Percentiles rank a stretch among this genome's conserved stretches.
These are phyloP conservation scores for Myxocyprinus asiaticus DNA, from an alignment of 2,113 vertebrate genomes.

Conservation along the genomic window DNA sequence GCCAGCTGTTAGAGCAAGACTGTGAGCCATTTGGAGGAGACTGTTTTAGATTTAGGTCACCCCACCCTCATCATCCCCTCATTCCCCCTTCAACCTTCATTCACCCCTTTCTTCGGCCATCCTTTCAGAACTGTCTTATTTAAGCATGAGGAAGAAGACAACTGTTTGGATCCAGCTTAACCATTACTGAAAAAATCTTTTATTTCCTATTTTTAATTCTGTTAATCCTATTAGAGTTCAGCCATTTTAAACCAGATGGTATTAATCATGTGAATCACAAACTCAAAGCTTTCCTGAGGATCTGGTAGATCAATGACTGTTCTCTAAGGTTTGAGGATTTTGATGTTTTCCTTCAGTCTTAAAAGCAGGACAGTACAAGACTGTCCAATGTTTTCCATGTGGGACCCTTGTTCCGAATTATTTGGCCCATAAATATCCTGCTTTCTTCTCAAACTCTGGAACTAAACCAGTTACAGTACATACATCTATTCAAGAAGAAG, in stretches of 20 bases:
- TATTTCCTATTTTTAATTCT: constrained; percentile 1
- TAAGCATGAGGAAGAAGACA: neutral
- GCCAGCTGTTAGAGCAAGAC: constrained; percentile 31
- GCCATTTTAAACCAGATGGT: constrained; percentile 6
- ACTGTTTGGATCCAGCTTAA: constrained; percentile 51
- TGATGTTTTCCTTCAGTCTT: neutral
- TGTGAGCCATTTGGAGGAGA: constrained; percentile 38
- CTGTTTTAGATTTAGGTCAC: constrained; percentile 59
- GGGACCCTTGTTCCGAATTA: constrained; percentile 5
- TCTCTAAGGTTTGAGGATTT: neutral
- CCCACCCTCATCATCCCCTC: constrained; percentile 29
- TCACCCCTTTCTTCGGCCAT: neutral
- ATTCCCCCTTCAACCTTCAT: constrained; percentile 6
- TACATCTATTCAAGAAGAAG: neutral
- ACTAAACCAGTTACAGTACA: neutral
- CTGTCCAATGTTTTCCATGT: neutral
- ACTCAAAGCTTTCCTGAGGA: neutral
- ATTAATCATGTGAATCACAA: neutral
- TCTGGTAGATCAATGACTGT: neutral
- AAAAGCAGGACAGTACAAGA: constrained; percentile 17
- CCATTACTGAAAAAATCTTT: constrained; percentile 17
- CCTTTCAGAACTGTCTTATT: constrained; percentile 33
- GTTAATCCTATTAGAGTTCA: neutral
- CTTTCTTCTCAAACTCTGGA: neutral
- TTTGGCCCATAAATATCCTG: constrained; percentile 3